Evolutionary conservation across 2,888 invertebrate genomes (phyloP), one percentile per base, ranked within the genome.

Genomic region (Meliscaeva auricollis): DNA sequence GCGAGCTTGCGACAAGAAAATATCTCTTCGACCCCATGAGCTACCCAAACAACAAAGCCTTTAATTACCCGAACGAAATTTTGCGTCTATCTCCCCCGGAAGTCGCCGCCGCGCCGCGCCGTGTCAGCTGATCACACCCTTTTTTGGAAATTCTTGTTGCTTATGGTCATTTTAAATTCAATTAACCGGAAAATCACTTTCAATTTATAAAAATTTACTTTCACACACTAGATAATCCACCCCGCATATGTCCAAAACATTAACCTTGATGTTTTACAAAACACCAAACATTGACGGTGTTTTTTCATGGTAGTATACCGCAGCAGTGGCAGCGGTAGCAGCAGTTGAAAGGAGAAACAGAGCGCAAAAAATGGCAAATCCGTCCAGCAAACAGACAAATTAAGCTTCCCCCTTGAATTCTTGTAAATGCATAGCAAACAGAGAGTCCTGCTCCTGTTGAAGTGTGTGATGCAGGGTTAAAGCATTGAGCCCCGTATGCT

Each of bases 141-240:
- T 20, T 50, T 35, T 32, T 17, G 22, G 44, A 68, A 35, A 17
- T 60, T 15, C 35, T 60, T 62, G 48, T 50, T 66, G 44, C 46
- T 35, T 30, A 44, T 68, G 58, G 89, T 90, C 90, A 90, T 90
- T 91, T 91, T 90, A 90, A 91, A 91, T 91, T 91, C 91, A 91
- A 91, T 91, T 91, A 91, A 91, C 90, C 91, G 90, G 89, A 91
- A 91, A 91, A 91, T 91, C 91, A 91, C 91, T 90, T 88, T 89
- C 89, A 90, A 90, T 89, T 89, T 88, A 89, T 88, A 81, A 85
- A 85, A 80, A 85, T 85, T 73, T 85, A 85, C 81, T 85, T 85
- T 81, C 85, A 81, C 85, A 81, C 85, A 85, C 85, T 85, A 81
- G 85, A 85, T 85, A 85, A 85, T 85, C 85, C 81, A 80, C 85